Evolutionary conservation across 2,113 vertebrate genomes (phyloP), one percentile per base, ranked within the genome.

Genomic region (Ictalurus furcatus): DNA sequence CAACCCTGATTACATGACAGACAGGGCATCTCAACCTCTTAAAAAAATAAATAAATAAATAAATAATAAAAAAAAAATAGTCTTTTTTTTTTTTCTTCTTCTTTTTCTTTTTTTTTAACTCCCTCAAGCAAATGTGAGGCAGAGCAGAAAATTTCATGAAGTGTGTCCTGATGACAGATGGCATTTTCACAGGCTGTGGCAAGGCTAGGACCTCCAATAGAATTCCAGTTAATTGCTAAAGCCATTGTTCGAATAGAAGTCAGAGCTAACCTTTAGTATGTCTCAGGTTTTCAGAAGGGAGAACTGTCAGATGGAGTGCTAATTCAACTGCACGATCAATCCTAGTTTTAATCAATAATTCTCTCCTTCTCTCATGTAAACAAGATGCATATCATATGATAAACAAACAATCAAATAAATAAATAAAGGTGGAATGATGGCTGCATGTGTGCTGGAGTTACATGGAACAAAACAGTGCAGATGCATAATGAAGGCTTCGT

Each of bases 111-210:
- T 87, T 73, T 76, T 37, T 28, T 92, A 88, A 83, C 59, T 94
- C 93, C 94, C 94, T 59, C 87, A 95, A 94, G 94, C 93, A 94
- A 95, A 92, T 88, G 90, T 91, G 91, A 94, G 94, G 93, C 93
- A 85, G 92, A 92, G 94, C 91, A 92, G 92, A 92, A 92, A 90
- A 92, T 93, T 94, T 94, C 93, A 94, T 93, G 93, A 92, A 91
- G 93, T 93, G 93, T 94, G 92, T 93, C 93, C 91, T 95, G 92
- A 94, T 95, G 94, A 95, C 93, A 94, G 93, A 95, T 95, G 95
- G 92, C 91, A 94, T 93, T 95, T 96, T 94, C 93, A 88, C 92
- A 93, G 87, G 93, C 92, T 92, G 92, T 91, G 92, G 89, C 85
- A 90, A 92, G 92, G 71, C 92, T 37, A 89, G 94, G 93, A 93